A percentile compares a stretch with the other conserved stretches of the same genome.
phyloP scores from a whole-genome alignment of 1,140 invertebrate species.

The Formica selysi region DNA sequence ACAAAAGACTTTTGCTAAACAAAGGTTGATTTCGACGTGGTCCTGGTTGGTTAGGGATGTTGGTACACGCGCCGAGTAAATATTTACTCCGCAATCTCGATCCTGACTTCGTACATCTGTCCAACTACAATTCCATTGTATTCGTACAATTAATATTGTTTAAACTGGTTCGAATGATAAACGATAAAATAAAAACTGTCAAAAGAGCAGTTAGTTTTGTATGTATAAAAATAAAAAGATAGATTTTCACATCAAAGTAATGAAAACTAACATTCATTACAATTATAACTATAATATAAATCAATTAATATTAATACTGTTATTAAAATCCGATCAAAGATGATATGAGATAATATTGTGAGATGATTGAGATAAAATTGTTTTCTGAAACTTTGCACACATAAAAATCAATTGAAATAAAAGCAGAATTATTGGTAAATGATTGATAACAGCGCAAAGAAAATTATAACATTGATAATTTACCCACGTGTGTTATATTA shows the following conservation, averaged over 20 bases:
- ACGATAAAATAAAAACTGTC: constrained; percentile 11
- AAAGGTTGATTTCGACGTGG: constrained; percentile 7
- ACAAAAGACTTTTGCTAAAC: not conserved
- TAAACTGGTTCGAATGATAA: not conserved
- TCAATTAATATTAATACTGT: not conserved
- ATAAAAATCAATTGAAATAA: not conserved
- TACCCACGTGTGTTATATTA: not conserved
- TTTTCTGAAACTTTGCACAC: not conserved
- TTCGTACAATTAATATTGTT: not conserved
- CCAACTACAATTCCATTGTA: constrained; percentile 41
- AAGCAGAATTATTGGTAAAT: not conserved
- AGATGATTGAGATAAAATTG: not conserved
- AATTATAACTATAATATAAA: not conserved
- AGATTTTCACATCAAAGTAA: not conserved
- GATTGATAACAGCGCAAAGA: not conserved
- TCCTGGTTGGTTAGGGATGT: constrained; percentile 37
- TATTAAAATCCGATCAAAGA: not conserved
- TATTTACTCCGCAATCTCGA: constrained; percentile 80
- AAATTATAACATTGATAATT: not conserved
- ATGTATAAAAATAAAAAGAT: not conserved
- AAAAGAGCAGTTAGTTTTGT: constrained; percentile 12
- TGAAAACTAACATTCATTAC: not conserved
- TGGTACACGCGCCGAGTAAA: constrained; percentile 80
- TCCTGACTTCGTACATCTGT: constrained; percentile 69
- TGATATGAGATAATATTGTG: not conserved